Evolutionary conservation across 2,888 invertebrate species (phyloP).

Genomic region (Tridacna gigas): DNA sequence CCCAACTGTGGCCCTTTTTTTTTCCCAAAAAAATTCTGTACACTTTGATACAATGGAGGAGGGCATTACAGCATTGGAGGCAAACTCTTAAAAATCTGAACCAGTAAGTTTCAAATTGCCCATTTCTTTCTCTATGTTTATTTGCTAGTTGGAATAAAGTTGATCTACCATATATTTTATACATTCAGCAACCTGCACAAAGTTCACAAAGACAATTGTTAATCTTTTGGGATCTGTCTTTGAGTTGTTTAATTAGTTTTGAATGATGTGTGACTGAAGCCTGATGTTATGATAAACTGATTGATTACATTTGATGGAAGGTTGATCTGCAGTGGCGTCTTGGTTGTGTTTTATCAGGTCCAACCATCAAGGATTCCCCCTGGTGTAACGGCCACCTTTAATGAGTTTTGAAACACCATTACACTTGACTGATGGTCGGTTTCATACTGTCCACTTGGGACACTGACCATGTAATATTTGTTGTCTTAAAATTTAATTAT

Average conservation of each 20-base stretch:
- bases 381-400: conserved; percentile 27
- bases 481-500: conserved; percentile 5
- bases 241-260: conserved; percentile 24
- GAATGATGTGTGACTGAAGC: conserved; percentile 25
- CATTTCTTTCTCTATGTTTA: no score
- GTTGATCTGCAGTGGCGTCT: conserved; percentile 28
- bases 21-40: no score
- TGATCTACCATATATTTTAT: no score
- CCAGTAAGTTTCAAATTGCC: no score
- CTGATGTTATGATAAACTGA: conserved; percentile 53
- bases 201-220: neutral
- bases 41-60: no score
- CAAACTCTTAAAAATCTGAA: no score
- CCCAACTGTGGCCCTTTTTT: no score
- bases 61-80: no score
- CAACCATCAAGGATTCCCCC: conserved; percentile 5
- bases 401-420: conserved; percentile 56
- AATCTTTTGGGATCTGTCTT: conserved; percentile 6
- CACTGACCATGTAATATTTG: conserved; percentile 22
- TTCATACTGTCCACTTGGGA: conserved; percentile 12
- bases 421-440: conserved; percentile 28
- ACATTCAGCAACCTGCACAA: no score
- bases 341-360: conserved; percentile 22
- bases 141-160: no score
- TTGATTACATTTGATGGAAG: conserved; percentile 52